These are phyloP conservation scores for Cryptocephalus moraei DNA, from an alignment of 2,888 invertebrate genomes.

Conservation along the genomic window DNA sequence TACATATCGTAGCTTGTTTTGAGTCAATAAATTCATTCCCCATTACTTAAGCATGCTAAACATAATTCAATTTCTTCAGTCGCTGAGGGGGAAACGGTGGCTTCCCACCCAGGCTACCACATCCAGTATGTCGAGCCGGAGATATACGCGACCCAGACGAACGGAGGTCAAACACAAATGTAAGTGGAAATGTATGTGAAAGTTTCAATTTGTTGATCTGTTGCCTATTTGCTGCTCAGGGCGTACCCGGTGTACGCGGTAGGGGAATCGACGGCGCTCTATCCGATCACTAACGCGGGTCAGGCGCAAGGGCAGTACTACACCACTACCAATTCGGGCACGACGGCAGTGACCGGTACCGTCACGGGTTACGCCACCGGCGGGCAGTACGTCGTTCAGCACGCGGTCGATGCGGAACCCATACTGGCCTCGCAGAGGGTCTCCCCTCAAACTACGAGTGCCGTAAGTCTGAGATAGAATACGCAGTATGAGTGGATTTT, in stretches of 20 bases:
- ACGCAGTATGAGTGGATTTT: too few relatives aligned
- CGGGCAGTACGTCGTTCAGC: conserved; percentile 59
- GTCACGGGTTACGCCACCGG: conserved; percentile 35
- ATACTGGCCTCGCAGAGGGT: conserved; percentile 48
- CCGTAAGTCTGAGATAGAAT: conserved; percentile 42
- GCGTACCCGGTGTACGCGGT: conserved; percentile 71
- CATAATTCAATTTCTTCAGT: conserved; percentile 23
- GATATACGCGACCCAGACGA: conserved; percentile 48
- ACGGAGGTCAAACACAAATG: conserved; percentile 50
- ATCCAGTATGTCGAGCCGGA: conserved; percentile 68
- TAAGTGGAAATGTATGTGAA: conserved; percentile 29
- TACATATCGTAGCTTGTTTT: too few relatives aligned
- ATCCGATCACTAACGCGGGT: conserved; percentile 30
- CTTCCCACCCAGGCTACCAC: conserved; percentile 51
- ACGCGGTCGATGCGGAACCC: conserved; percentile 52
- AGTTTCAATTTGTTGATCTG: neutral
- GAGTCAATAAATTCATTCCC: too few relatives aligned
- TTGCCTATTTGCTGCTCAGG: conserved; percentile 36
- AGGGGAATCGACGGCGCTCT: conserved; percentile 49
- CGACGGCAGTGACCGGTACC: conserved; percentile 45
- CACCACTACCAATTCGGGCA: conserved; percentile 53
- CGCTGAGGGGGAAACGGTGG: conserved; percentile 50
- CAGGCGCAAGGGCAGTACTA: conserved; percentile 50
- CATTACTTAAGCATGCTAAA: too few relatives aligned
- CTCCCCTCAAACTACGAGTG: conserved; percentile 57